Percentiles rank a stretch among this genome's conserved stretches.
Evolutionary conservation across 2,113 vertebrate species (phyloP).

Genomic region (Parotia lawesii): DNA sequence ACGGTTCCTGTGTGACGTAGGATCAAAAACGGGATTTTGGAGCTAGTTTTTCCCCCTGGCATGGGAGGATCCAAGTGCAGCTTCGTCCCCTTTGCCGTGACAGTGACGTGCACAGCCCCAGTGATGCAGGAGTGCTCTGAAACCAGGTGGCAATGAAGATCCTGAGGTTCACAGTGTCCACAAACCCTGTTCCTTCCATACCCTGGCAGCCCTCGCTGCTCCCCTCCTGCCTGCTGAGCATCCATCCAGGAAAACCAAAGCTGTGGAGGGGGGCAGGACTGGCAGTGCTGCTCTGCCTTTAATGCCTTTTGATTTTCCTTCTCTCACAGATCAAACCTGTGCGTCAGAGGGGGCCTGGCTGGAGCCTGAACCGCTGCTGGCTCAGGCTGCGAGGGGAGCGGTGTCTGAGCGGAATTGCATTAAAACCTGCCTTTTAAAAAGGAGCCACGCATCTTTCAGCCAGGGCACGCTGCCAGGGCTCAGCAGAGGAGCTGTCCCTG

Average conservation of each 20-base stretch:
- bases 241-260: background rate
- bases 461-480: background rate
- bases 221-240: background rate
- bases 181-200: background rate
- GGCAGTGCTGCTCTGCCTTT: background rate
- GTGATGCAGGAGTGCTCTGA: background rate
- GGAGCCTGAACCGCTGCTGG: background rate
- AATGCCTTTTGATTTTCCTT: background rate
- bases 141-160: background rate
- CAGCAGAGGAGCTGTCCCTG: background rate
- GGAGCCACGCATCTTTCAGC: rapidly evolving
- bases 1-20: background rate
- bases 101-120: background rate
- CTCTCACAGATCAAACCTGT: background rate
- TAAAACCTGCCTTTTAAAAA: background rate
- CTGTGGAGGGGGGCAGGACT: background rate
- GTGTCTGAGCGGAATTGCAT: background rate
- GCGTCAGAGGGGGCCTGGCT: background rate
- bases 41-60: background rate
- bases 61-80: background rate
- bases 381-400: rapidly evolving
- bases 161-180: background rate
- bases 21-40: background rate
- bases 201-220: background rate
- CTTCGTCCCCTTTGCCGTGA: background rate